Evolutionary conservation across 2,113 vertebrate species (phyloP).

Genomic region (Ceuthmochares aereus): DNA sequence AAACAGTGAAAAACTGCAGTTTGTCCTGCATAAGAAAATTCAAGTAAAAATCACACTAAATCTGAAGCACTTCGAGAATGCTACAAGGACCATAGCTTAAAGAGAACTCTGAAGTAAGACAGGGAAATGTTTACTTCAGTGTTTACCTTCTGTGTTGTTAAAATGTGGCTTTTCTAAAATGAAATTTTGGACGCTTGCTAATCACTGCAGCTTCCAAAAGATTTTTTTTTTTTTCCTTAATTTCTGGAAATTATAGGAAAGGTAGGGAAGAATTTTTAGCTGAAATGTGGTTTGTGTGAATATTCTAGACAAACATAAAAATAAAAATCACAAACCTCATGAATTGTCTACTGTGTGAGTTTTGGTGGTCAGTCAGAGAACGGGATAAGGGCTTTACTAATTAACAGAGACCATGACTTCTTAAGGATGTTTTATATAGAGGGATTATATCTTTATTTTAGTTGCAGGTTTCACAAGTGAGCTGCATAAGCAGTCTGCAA

Average conservation of each 20-base stretch:
- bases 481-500: slow-evolving; percentile 52
- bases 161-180: neutral
- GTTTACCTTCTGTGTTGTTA: neutral
- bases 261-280: neutral
- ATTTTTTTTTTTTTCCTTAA: neutral
- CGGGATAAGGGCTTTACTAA: neutral
- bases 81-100: neutral
- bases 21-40: neutral
- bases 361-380: neutral
- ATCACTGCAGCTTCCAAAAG: neutral
- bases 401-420: neutral
- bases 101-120: neutral
- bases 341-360: neutral
- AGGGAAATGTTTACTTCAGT: neutral
- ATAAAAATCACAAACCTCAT: neutral
- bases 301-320: neutral
- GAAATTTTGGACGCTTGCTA: neutral
- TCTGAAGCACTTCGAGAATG: neutral
- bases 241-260: neutral
- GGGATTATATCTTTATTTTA: slow-evolving; percentile 24
- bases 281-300: neutral
- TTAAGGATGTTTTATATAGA: neutral
- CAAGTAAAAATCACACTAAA: rapidly evolving
- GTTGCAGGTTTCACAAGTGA: slow-evolving; percentile 32
- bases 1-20: neutral